Evolutionary conservation across 2,888 invertebrate genomes (phyloP).

Genomic region (Graphium colonna): DNA sequence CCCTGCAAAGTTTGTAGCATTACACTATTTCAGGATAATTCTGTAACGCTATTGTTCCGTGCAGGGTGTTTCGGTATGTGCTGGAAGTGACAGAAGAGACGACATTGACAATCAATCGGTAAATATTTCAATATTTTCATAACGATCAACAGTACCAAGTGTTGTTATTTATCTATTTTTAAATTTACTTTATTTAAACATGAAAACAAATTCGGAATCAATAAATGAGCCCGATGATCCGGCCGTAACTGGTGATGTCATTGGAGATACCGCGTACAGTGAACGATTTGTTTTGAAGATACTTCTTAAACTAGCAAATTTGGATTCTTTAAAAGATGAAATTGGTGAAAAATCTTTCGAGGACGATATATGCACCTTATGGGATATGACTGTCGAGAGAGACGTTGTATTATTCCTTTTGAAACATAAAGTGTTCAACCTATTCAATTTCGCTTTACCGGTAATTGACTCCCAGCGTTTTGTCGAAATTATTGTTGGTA

Average conservation of each 20-base stretch:
- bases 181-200: constrained; percentile 16
- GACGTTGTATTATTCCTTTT: constrained; percentile 86
- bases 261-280: constrained; percentile 90
- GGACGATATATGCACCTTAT: constrained; percentile 86
- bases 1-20: too few relatives aligned
- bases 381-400: constrained; percentile 92
- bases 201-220: constrained; percentile 45
- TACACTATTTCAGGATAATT: too few relatives aligned
- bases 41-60: too few relatives aligned
- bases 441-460: constrained; percentile 80
- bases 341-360: constrained; percentile 83
- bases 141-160: not conserved
- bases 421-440: constrained; percentile 83
- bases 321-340: constrained; percentile 70
- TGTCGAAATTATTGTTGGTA: constrained; percentile 90
- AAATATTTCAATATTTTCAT: too few relatives aligned
- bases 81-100: too few relatives aligned
- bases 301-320: constrained; percentile 81
- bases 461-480: constrained; percentile 82
- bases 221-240: constrained; percentile 34
- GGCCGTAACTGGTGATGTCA: constrained; percentile 85
- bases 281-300: constrained; percentile 86
- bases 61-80: too few relatives aligned
- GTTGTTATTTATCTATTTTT: not conserved
- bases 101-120: too few relatives aligned